Conservation (phyloP, 2,888 invertebrate genomes). For the Plebejus argus region DNA sequence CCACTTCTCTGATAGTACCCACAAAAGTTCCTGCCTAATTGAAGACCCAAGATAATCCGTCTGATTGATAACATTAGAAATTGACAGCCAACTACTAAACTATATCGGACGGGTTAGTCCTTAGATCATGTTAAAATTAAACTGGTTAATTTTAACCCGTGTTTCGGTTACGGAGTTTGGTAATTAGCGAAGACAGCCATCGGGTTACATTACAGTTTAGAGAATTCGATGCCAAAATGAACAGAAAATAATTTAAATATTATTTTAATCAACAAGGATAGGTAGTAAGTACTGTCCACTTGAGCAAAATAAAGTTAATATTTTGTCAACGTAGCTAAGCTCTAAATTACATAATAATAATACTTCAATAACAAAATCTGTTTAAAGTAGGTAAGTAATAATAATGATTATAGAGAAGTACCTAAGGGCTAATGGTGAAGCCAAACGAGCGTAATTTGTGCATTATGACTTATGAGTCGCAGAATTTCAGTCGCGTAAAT, state of each 20-base stretch:
- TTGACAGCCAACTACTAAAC: background rate
- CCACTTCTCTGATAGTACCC: no score
- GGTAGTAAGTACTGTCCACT: background rate
- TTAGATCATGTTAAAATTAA: conserved; percentile 23
- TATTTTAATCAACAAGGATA: background rate
- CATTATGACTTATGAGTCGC: no score
- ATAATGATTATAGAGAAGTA: no score
- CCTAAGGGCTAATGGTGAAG: no score
- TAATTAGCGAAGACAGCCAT: conserved; percentile 23
- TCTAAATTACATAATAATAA: no score
- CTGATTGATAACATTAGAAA: conserved; percentile 19
- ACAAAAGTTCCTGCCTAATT: no score
- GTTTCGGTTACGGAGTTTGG: background rate
- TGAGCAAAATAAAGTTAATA: background rate
- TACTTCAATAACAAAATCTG: no score
- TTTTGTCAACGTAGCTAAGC: background rate
- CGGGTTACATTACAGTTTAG: background rate
- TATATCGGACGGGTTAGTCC: background rate
- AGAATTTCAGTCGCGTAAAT: no score
- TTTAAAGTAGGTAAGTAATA: no score
- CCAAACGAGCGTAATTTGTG: no score
- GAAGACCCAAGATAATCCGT: background rate
- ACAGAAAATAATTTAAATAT: background rate
- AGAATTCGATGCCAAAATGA: background rate
- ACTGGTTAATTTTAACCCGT: conserved; percentile 7